Evolutionary conservation across 23 tunicate genomes (phyloP).

Genomic region (Halocynthia roretzi): DNA sequence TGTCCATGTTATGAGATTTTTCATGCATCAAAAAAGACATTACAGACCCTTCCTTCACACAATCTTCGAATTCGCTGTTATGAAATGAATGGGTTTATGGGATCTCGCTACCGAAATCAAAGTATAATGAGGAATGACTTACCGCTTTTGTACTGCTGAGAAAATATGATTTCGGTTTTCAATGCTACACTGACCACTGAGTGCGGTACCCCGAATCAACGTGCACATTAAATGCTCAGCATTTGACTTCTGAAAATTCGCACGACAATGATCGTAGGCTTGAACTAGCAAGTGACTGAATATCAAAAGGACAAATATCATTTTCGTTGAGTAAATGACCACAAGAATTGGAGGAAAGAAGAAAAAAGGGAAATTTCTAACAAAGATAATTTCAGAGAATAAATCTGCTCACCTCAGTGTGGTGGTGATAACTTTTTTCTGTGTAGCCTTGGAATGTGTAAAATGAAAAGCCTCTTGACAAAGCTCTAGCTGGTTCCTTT

Average conservation of each 20-base stretch:
- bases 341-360: not conserved
- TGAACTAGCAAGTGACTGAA: conserved; percentile 63
- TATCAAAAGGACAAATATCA: not conserved
- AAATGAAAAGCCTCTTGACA: conserved; percentile 14
- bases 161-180: not conserved
- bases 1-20: not conserved
- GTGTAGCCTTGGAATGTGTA: not conserved
- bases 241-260: conserved; percentile 44
- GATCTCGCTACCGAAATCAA: not conserved
- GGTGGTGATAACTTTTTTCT: conserved; percentile 9
- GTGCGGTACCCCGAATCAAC: conserved; percentile 71
- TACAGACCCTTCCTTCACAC: conserved; percentile 3
- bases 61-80: conserved; percentile 12
- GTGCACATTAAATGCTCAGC: conserved; percentile 70
- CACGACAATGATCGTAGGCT: conserved; percentile 89
- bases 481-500: conserved; percentile 16
- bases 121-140: not conserved
- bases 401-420: conserved; percentile 10
- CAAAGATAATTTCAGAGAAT: not conserved
- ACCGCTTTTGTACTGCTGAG: too few species aligned
- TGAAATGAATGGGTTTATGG: not conserved
- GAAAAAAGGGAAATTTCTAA: not conserved
- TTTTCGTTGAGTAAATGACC: not conserved
- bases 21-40: not conserved
- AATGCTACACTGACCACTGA: conserved; percentile 74